These are phyloP conservation scores for Drosophila carrolli DNA, from an alignment of 1,140 invertebrate genomes.

Conservation along the genomic window DNA sequence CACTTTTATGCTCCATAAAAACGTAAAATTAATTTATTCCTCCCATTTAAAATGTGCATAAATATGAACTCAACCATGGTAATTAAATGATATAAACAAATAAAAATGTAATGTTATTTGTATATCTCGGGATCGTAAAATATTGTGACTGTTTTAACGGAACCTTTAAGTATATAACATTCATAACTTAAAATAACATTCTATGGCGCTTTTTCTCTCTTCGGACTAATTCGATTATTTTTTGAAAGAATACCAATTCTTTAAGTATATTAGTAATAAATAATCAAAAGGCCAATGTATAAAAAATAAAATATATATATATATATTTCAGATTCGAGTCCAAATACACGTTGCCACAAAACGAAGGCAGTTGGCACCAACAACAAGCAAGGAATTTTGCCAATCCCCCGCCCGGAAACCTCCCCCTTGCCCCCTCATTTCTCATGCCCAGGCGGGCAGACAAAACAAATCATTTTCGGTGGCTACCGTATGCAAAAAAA, in stretches of 20 bases:
- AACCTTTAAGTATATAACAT: too few relatives aligned
- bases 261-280: too few relatives aligned
- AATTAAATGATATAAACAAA: constrained; percentile 35
- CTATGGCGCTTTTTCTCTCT: not conserved
- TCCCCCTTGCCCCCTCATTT: constrained; percentile 8
- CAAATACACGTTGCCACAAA: constrained; percentile 34
- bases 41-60: constrained; percentile 30
- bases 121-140: not conserved
- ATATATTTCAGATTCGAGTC: constrained; percentile 26
- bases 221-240: too few relatives aligned
- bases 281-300: too few relatives aligned
- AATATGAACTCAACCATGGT: constrained; percentile 27
- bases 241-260: too few relatives aligned
- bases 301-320: too few relatives aligned
- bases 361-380: constrained; percentile 15
- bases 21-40: constrained; percentile 27
- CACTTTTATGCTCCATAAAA: constrained; percentile 48
- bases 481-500: constrained; percentile 66
- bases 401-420: constrained; percentile 1
- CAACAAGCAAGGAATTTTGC: constrained; percentile 24
- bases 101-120: constrained; percentile 12
- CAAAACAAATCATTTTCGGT: constrained; percentile 78
- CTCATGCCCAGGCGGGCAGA: constrained; percentile 57
- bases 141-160: too few relatives aligned
- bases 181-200: not conserved